Evolutionary conservation across 2,888 invertebrate genomes (phyloP), one percentile per base, ranked within the genome.

Genomic region (Entomobrya multifasciata): DNA sequence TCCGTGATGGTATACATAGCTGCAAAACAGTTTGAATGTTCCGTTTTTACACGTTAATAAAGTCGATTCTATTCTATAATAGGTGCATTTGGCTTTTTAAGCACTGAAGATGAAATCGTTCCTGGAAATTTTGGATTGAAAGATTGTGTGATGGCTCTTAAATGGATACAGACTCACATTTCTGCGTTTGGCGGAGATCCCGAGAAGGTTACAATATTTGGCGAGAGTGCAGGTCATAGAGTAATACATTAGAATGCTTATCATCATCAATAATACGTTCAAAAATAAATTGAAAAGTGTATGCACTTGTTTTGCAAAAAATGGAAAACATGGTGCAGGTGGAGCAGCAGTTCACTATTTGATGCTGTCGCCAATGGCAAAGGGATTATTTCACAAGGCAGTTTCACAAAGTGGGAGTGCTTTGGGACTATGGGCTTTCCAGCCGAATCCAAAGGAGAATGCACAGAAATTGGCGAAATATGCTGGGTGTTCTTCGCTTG

Each of bases 371-470:
- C 83, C 79, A 1, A 8, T 47, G 22, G 62, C 74, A 55, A 76
- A 57, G 20, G 87, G 83, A 11, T 74, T 87, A 13, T 83, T 84
- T 72, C 78, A 72, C 25, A 44, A 44, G 6, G 77, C 80, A 13
- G 80, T 87, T 13, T 20, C 36, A 1, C 79, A 87, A 67, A 62
- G 76, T 30, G 87, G 87, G 10, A 78, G 72, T 25, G 62, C 55
- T 25, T 1, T 70, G 8, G 2, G 27, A 10, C 52, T 65, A 1
- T 87, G 78, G 83, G 83, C 83, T 11, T 74, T 60, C 25, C 17
- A 57, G 4, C 80, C 52, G 0, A 65, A 79, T 3, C 87, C 87
- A n/a, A 17, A 49, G 36, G 49, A 60, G 11, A 74, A 22, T 27
- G 74, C 74, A 4, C 15, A 15, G 5, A 1, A 25, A 30, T 25